Evolutionary conservation across 1,140 invertebrate genomes (phyloP), one percentile per base, ranked within the genome.

Genomic region (Stegodyphus dumicola): DNA sequence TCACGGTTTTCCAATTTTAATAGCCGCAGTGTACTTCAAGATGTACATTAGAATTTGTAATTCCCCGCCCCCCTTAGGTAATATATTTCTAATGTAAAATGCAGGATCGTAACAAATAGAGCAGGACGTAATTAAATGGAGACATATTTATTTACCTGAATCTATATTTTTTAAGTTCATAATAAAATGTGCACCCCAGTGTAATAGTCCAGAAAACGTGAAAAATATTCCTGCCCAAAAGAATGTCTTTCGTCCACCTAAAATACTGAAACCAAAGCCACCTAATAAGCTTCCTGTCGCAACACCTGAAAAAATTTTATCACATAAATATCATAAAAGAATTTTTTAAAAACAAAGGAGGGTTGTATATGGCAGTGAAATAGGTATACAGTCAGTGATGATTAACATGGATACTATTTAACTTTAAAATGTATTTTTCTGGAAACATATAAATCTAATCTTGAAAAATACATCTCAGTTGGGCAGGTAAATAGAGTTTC

Each of bases 221-320:
- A 70, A 65, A 10, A 67, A 49, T 0, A 86, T 65, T 54, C 67
- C 84, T 13, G 56, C 33, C 17, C 13, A 73, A 17, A 71, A 73
- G 15, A 86, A 86, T 15, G 84, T 78, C 48, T 56, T 48, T 13
- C 84, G 17, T 73, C 56, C 84, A 15, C 84, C 84, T 15, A 73
- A 78, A 49, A 6, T 18, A 33, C 51, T 49, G 52, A 86, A 64
- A 48, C 56, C 67, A 51, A 71, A 78, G 6, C 84, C 84, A 6
- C 84, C 84, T 10, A 86, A 13, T 6, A 86, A 51, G 53, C 76
- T 86, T 73, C 84, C 84, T 15, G 84, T 53, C n/a, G 69, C 84
- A 6, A 86, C 75, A 10, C 76, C 84, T 86, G 15, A 51, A 53
- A 77, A 85, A 67, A 75, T 15, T 33, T 33, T 1, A 33, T 33